Percentiles rank a stretch among this genome's conserved stretches.
phyloP scores from a whole-genome alignment of 1,140 invertebrate species.

The Drosophila mayri region DNA sequence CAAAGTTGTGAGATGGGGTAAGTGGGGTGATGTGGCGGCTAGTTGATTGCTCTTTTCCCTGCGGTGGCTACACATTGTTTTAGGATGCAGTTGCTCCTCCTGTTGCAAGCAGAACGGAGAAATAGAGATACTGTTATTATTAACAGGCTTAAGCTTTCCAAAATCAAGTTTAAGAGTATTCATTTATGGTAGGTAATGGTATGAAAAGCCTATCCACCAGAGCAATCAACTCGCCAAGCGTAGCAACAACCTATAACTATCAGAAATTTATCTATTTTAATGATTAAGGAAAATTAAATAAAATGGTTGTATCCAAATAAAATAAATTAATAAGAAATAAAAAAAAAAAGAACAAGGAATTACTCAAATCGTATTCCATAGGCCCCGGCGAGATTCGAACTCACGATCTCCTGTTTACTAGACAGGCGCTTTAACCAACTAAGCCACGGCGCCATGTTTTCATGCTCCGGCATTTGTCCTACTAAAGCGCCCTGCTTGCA shows the following conservation, averaged over 20 bases:
- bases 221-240: background rate
- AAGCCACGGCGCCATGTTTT: conserved; percentile 86
- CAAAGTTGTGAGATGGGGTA: background rate
- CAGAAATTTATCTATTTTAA: background rate
- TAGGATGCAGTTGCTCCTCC: background rate
- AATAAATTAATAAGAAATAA: background rate
- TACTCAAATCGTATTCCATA: conserved; percentile 86
- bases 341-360: conserved; percentile 85
- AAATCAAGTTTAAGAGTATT: background rate
- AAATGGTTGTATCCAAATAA: background rate
- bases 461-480: background rate
- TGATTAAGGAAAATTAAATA: background rate
- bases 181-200: background rate
- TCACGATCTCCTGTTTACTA: conserved; percentile 88
- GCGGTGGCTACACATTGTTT: background rate
- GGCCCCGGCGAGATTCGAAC: conserved; percentile 88
- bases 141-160: background rate
- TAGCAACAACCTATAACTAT: background rate
- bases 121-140: conserved; percentile 3
- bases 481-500: background rate
- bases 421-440: conserved; percentile 88
- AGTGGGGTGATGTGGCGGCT: background rate
- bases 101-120: background rate
- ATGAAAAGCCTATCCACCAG: background rate
- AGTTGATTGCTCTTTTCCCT: background rate